Evolutionary conservation across 2,113 vertebrate genomes (phyloP), one percentile per base, ranked within the genome.

Genomic region (Connochaetes taurinus): DNA sequence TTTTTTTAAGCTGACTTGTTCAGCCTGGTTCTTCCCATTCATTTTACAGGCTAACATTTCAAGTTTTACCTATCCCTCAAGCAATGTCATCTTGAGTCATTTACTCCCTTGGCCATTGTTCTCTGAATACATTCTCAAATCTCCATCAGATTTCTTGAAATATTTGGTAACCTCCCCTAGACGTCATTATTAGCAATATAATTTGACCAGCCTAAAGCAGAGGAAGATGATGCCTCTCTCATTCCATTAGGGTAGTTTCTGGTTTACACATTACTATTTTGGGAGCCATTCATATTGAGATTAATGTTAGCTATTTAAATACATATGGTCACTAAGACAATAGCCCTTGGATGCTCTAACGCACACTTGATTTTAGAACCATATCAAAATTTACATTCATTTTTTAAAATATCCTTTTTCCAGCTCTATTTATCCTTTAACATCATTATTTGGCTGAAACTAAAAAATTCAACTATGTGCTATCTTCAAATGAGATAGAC

Each of bases 81-180:
- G 47, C 52, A 58, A 96, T 52, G 50, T 36, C 31, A 57, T 31
- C 33, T 88, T 43, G 36, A 67, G 19, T 92, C 40, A 64, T 40
- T 76, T 71, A 80, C 7, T 58, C 36, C 90, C 83, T 36, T 40
- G 67, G 11, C 3, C 33, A 58, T 87, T 94, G 64, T 50, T 93
- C 33, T 92, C 87, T 87, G 60, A 84, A 95, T 55, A 67, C 47
- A 92, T 94, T 92, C 64, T 86, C 95, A 92, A 52, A 60, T 53
- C 21, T 45, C 74, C 43, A 97, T 71, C 74, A 88, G 64, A 50
- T 60, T 83, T 86, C 45, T 83, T 31, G 71, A n/a, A 94, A 58
- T 55, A 80, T 58, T 47, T 76, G 33, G 36, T 85, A 90, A 96
- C 43, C 7, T 89, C 52, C 47, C 11, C 4, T 31, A 57, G 94